Evolutionary conservation across 2,888 invertebrate genomes (phyloP).

Genomic region (Stenodema calcarata): DNA sequence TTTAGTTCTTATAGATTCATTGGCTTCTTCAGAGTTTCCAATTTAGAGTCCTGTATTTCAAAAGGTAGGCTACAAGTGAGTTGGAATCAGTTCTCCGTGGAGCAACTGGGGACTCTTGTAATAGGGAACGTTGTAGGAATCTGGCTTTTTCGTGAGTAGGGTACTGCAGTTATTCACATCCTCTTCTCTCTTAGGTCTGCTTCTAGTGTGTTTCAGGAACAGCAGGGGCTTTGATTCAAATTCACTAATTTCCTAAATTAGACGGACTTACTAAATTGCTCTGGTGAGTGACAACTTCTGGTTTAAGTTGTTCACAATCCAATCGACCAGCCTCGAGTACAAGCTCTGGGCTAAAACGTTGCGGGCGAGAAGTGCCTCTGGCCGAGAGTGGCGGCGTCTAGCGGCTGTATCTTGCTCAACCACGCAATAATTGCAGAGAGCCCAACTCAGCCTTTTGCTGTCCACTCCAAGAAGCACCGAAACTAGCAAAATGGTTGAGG

Average conservation of each 20-base stretch:
- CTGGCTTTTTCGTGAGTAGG: too few relatives aligned
- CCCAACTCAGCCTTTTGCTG: conserved; percentile 82
- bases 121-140: too few relatives aligned
- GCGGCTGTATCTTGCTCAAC: conserved; percentile 77
- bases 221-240: too few relatives aligned
- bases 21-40: too few relatives aligned
- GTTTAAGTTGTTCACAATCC: conserved; percentile 86
- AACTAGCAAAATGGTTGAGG: conserved; percentile 66
- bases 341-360: conserved; percentile 85
- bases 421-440: conserved; percentile 84
- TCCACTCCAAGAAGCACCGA: conserved; percentile 79
- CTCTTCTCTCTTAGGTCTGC: too few relatives aligned
- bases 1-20: too few relatives aligned
- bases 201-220: too few relatives aligned
- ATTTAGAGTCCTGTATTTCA: not conserved
- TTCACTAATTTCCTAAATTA: not conserved
- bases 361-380: conserved; percentile 82
- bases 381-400: conserved; percentile 72
- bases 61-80: too few relatives aligned
- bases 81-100: too few relatives aligned
- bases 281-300: conserved; percentile 81
- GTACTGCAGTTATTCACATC: too few relatives aligned
- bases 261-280: conserved; percentile 80
- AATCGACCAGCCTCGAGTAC: conserved; percentile 85
- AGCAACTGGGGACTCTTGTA: too few relatives aligned